Conservation (phyloP, 2,797 vertebrate genomes). For the Gouania willdenowi region DNA sequence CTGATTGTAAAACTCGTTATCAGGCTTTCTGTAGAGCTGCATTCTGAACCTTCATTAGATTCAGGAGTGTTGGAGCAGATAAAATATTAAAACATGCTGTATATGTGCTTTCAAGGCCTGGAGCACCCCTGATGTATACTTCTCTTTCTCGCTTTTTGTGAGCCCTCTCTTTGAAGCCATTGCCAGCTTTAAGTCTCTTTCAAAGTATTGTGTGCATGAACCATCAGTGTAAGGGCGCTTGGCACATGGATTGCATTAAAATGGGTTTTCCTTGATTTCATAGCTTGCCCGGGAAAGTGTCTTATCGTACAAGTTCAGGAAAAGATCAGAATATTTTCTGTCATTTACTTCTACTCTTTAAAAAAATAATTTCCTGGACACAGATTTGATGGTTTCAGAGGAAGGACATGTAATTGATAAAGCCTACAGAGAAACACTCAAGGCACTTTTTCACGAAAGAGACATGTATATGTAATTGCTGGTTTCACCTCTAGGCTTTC, state of each 20-base stretch:
- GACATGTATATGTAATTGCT: conserved; percentile 61
- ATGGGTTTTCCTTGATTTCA: conserved; percentile 21
- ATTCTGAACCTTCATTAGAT: too few species aligned
- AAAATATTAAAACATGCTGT: too few species aligned
- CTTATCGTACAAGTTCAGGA: conserved; percentile 22
- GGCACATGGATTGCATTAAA: conserved; percentile 38
- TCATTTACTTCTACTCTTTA: conserved; percentile 53
- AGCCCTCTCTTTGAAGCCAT: conserved; percentile 34
- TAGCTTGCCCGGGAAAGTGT: conserved; percentile 9
- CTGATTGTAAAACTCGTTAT: too few species aligned
- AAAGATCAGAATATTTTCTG: conserved; percentile 22
- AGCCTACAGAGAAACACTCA: conserved; percentile 37
- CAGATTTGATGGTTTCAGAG: conserved; percentile 40
- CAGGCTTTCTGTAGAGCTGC: too few species aligned
- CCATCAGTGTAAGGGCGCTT: conserved; percentile 28
- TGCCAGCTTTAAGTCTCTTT: too few species aligned
- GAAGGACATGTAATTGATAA: conserved; percentile 24
- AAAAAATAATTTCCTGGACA: conserved; percentile 41
- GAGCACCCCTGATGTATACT: too few species aligned
- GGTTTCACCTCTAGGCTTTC: conserved; percentile 53
- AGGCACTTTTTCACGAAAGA: conserved; percentile 51
- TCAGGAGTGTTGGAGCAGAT: too few species aligned
- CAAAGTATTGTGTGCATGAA: conserved; percentile 44
- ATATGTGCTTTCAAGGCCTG: too few species aligned
- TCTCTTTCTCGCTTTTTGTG: conserved; percentile 11